Evolutionary conservation across 2,113 vertebrate species (phyloP), one percentile per base, ranked within the genome.

Genomic region (Strigops habroptila): DNA sequence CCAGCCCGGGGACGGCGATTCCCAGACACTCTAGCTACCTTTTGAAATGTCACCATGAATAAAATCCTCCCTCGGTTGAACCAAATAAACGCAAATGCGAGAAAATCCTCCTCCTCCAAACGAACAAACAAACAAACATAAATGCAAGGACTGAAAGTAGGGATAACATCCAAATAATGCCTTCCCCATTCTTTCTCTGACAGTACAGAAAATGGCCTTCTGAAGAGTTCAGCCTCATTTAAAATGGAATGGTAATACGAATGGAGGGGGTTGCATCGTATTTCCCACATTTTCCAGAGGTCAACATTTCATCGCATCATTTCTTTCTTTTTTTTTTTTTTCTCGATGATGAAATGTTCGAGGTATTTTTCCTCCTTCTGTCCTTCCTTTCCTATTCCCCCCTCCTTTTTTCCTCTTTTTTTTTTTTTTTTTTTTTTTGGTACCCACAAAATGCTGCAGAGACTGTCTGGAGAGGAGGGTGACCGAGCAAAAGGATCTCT

Each of bases 381-480:
- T 76, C 31, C 37, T 64, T 79, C 48, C 28, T 63, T 35, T 67
- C 46, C 75, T 51, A 12, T 49, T 25, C 23, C 18, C 7, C 7
- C 14, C 14, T 8, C 2, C 10, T 5, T 18, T n/a, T 21, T n/a
- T 52, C 41, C 24, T 48, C 4, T 14, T 8, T 13, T 48, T 46
- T 31, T 27, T 27, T 21, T 12, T 11, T 39, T 39, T 11, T 39
- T 55, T 65, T 35, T 18, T 62, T 43, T 81, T 57, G 22, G 39
- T 67, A 67, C 85, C 55, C 37, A 52, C 52, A 81, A 91, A 95
- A 90, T 52, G 49, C 91, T 96, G 96, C 97, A 96, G 97, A 93
- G 86, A 59, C 89, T 79, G 93, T 82, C 75, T 91, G 87, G 67
- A 79, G 70, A 77, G 76, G 76, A 88, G 86, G 60, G 86, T 94